A percentile compares a stretch with the other conserved stretches of the same genome.
phyloP scores from a whole-genome alignment of 2,888 invertebrate genomes.

The Kryphioiulus occultus region DNA sequence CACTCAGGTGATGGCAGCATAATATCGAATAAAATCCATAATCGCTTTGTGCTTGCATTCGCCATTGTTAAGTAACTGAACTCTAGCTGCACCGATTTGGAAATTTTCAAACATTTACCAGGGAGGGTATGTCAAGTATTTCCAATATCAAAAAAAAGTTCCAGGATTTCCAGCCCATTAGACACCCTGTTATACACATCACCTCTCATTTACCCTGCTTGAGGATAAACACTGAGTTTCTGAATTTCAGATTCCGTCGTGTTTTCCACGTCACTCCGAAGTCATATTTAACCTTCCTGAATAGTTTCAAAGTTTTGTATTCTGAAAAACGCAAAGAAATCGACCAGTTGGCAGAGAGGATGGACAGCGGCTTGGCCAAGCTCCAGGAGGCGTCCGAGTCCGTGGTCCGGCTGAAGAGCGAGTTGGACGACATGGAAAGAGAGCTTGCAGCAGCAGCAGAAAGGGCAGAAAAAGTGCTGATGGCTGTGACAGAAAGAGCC shows the following conservation, averaged over 20 bases:
- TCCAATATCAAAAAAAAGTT: too few species aligned
- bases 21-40: too few species aligned
- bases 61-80: too few species aligned
- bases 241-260: slow-evolving; percentile 74
- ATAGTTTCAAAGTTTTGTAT: slow-evolving; percentile 94
- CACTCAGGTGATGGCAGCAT: too few species aligned
- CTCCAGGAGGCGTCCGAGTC: slow-evolving; percentile 93
- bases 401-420: slow-evolving; percentile 88
- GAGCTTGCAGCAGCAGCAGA: slow-evolving; percentile 91
- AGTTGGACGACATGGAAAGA: slow-evolving; percentile 92
- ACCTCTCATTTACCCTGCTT: too few species aligned
- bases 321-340: slow-evolving; percentile 86
- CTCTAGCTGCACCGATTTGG: too few species aligned
- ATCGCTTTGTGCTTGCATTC: too few species aligned
- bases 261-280: slow-evolving; percentile 97
- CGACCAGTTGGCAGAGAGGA: slow-evolving; percentile 86
- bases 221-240: slow-evolving; percentile 25
- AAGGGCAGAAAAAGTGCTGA: slow-evolving; percentile 85
- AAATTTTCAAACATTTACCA: too few species aligned
- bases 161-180: too few species aligned
- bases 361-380: slow-evolving; percentile 96
- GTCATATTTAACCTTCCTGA: slow-evolving; percentile 93
- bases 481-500: slow-evolving; percentile 91
- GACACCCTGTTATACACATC: too few species aligned
- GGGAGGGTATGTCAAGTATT: too few species aligned